These are phyloP conservation scores for Zaprionus lineosus DNA, from an alignment of 2,888 invertebrate genomes.

Conservation along the genomic window DNA sequence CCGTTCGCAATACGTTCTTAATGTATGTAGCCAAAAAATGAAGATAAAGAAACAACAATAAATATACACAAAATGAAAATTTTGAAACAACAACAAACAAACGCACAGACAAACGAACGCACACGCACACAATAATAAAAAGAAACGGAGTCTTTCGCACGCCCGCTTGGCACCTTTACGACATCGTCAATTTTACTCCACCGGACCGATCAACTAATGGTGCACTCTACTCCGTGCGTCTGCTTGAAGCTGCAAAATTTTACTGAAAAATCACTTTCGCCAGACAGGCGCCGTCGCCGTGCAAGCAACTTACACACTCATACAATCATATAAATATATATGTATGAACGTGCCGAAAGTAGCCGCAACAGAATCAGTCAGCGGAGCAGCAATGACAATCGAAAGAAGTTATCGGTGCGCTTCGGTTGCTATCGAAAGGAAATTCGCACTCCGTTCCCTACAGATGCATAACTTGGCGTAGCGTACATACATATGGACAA, in stretches of 20 bases:
- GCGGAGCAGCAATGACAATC: conserved; percentile 47
- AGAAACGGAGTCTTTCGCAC: conserved; percentile 55
- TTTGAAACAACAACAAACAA: conserved; percentile 10
- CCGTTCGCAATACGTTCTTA: conserved; percentile 41
- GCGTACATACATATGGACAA: neutral
- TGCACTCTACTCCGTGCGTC: conserved; percentile 43
- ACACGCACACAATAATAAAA: conserved; percentile 40
- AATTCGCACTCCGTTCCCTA: conserved; percentile 46
- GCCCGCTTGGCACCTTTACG: conserved; percentile 69
- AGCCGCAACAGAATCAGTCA: conserved; percentile 52
- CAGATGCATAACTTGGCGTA: conserved; percentile 5
- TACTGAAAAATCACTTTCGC: conserved; percentile 72
- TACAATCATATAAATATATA: conserved; percentile 12
- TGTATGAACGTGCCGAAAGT: conserved; percentile 45
- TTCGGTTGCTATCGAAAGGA: conserved; percentile 52
- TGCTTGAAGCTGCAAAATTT: conserved; percentile 59
- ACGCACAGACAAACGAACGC: conserved; percentile 18
- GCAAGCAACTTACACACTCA: conserved; percentile 40
- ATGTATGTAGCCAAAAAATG: conserved; percentile 15
- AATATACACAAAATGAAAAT: conserved; percentile 26
- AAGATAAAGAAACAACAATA: conserved; percentile 41
- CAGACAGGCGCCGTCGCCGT: conserved; percentile 64
- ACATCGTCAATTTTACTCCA: conserved; percentile 46
- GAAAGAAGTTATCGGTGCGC: conserved; percentile 53
- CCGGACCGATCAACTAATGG: conserved; percentile 48